Evolutionary conservation across 1,140 invertebrate species (phyloP).

Genomic region (Apis florea): DNA sequence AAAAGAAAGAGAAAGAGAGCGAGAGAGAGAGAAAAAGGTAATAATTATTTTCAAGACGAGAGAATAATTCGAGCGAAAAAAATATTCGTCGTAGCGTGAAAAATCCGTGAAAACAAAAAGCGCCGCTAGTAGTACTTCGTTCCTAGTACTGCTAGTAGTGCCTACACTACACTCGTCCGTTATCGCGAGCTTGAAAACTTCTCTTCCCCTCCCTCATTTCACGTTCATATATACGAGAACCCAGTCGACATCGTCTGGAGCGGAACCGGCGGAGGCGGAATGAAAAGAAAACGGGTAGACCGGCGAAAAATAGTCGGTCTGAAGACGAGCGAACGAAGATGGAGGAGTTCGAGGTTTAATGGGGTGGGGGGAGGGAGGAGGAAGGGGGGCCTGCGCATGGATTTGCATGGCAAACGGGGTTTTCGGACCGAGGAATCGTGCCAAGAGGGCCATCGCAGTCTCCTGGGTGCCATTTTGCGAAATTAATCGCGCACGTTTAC

Average conservation of each 20-base stretch:
- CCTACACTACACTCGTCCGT: neutral
- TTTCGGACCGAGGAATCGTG: constrained; percentile 59
- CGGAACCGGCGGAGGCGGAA: neutral
- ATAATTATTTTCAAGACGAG: neutral
- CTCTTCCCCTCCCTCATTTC: neutral
- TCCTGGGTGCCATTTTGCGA: constrained; percentile 66
- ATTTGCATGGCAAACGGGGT: constrained; percentile 70
- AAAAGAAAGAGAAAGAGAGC: too few relatives aligned
- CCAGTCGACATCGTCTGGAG: neutral
- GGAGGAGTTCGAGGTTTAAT: constrained; percentile 60
- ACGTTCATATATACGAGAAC: neutral
- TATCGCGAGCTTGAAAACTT: neutral
- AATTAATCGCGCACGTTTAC: constrained; percentile 69
- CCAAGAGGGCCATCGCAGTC: constrained; percentile 55
- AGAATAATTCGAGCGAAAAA: neutral
- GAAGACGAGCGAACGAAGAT: neutral
- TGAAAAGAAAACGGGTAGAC: constrained; percentile 18
- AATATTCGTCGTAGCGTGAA: neutral
- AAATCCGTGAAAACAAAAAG: neutral
- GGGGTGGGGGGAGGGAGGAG: constrained; percentile 36
- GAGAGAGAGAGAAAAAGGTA: too few relatives aligned
- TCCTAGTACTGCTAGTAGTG: too few relatives aligned
- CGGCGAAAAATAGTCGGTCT: neutral
- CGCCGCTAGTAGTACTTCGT: neutral
- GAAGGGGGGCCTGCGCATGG: constrained; percentile 42